Evolutionary conservation across 2,797 vertebrate species (phyloP).

Genomic region (Lacerta viridis): DNA sequence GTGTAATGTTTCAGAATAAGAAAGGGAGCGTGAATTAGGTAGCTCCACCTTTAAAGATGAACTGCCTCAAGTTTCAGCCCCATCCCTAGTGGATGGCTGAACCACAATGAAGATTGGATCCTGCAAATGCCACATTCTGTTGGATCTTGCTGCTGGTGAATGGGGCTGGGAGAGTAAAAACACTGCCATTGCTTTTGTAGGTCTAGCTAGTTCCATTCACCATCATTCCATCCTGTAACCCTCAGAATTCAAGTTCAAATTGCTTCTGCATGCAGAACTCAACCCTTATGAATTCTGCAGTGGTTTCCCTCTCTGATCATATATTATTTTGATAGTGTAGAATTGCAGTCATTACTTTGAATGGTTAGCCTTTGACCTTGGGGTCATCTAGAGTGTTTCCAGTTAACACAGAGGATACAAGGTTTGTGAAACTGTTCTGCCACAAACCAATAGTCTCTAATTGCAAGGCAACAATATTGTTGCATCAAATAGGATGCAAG

Average conservation of each 20-base stretch:
- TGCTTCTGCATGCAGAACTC: not conserved
- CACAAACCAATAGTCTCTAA: not conserved
- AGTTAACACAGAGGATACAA: not conserved
- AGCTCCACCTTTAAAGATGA: no score
- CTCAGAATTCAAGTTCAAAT: not conserved
- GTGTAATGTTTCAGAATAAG: no score
- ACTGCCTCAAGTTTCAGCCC: no score
- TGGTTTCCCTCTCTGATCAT: not conserved
- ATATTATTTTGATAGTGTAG: not conserved
- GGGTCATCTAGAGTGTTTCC: not conserved
- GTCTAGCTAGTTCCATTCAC: not conserved
- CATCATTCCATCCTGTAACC: not conserved
- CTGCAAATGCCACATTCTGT: not conserved
- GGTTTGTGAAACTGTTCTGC: not conserved
- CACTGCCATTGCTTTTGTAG: not conserved
- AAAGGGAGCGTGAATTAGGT: no score
- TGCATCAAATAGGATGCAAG: not conserved
- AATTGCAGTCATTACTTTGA: not conserved
- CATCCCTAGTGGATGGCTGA: not conserved
- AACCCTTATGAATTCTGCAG: not conserved
- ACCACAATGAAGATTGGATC: not conserved
- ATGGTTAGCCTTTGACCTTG: not conserved
- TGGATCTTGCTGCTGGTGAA: not conserved
- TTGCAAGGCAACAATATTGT: not conserved
- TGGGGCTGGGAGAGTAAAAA: not conserved